A percentile compares a stretch with the other conserved stretches of the same genome.
Evolutionary conservation across 2,113 vertebrate species (phyloP).

Genomic region (Sigmodon hispidus): DNA sequence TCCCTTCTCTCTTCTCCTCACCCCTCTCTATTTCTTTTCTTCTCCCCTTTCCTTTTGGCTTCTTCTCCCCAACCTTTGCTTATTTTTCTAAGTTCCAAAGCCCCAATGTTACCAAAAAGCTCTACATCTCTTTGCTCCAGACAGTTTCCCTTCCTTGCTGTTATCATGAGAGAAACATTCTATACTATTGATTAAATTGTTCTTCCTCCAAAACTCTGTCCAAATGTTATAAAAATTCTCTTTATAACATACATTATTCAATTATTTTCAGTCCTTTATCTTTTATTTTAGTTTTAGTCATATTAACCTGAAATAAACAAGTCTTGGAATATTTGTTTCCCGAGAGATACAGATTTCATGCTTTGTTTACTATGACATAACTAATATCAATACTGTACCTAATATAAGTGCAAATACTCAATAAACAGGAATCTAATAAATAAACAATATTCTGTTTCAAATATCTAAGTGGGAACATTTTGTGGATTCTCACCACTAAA

Average conservation of each 20-base stretch:
- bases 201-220: not conserved
- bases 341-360: not conserved
- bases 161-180: not conserved
- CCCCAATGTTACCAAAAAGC: not conserved
- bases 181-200: not conserved
- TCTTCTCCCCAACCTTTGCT: too few relatives aligned
- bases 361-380: slow-evolving; percentile 20
- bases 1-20: too few relatives aligned
- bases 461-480: not conserved
- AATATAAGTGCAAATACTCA: not conserved
- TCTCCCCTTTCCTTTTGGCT: not conserved
- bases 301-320: not conserved
- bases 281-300: not conserved
- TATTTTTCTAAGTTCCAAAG: not conserved
- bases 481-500: not conserved
- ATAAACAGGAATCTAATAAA: not conserved
- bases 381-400: not conserved
- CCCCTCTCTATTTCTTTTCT: too few relatives aligned
- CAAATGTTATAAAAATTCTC: slow-evolving; percentile 23
- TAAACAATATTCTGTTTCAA: not conserved
- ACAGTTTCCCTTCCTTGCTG: not conserved
- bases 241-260: not conserved
- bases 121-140: not conserved
- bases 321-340: not conserved
- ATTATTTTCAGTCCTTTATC: not conserved